Conservation (phyloP, 2,797 vertebrate species). For the Sebastes flavidus region DNA sequence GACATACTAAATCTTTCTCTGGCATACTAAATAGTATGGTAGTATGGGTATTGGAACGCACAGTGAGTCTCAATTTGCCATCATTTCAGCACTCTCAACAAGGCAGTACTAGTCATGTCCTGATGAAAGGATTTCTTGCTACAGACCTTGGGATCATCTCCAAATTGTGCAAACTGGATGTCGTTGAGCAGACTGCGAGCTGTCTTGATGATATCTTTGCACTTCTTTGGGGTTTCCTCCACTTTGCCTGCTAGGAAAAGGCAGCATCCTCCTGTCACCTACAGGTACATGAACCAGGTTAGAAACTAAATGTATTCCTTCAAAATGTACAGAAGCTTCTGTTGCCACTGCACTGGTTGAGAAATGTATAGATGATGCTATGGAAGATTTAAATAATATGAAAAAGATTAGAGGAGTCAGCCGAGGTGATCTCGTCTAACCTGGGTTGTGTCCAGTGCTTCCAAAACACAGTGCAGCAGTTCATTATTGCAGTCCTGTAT, state of each 20-base stretch:
- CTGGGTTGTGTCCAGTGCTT: not conserved
- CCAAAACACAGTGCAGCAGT: not conserved
- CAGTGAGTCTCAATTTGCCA: not conserved
- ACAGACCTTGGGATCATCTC: slow-evolving; percentile 92
- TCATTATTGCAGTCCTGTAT: not conserved
- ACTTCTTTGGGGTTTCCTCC: slow-evolving; percentile 95
- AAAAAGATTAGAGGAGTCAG: not conserved
- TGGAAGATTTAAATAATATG: not conserved
- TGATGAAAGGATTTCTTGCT: not conserved
- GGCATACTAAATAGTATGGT: too few species aligned
- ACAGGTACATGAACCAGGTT: slow-evolving; percentile 1
- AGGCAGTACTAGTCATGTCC: not conserved
- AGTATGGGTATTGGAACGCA: too few species aligned
- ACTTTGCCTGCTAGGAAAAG: slow-evolving; percentile 94
- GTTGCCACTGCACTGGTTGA: not conserved
- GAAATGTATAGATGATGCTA: not conserved
- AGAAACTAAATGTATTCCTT: not conserved
- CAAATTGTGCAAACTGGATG: slow-evolving; percentile 93
- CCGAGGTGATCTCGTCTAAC: not conserved
- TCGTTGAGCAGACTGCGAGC: slow-evolving; percentile 92
- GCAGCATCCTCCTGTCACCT: slow-evolving; percentile 95
- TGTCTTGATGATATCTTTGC: slow-evolving; percentile 96
- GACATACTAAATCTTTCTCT: too few species aligned
- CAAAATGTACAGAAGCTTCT: not conserved
- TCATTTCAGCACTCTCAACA: not conserved